Base-by-base conservation (phyloP, 2,113 vertebrate species). In the Channa maculata region DNA sequence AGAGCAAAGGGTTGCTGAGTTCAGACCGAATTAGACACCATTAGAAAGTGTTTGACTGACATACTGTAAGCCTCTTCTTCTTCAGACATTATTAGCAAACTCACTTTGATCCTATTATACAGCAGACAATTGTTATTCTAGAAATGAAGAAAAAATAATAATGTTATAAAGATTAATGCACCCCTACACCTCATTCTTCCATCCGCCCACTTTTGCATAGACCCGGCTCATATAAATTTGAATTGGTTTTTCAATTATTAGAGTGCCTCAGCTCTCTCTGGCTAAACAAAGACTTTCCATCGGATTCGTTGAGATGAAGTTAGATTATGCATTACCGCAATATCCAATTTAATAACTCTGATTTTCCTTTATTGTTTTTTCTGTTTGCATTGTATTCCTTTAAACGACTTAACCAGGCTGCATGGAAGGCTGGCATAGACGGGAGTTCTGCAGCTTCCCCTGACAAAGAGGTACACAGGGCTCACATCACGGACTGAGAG, bases 241-340 rank as follows among this genome's bases (percentile, higher is more conserved):
- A 93, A 94, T 93, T 93, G 91, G 89, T 92, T 95, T 95, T 94
- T 94, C 91, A 92, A 93, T 94, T 94, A 95, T 91, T 91, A 70
- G 68, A 89, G 83, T 67, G 86, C 84, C 88, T 87, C 84, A 61
- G 75, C 86, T 91, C 87, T 85, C 80, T 54, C 87, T 84, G 86
- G 86, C 92, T 91, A 93, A 93, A 94, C 93, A 94, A 95, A 92
- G 93, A 92, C 87, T 91, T 94, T 94, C 83, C 84, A 75, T 75
- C 75, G 48, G 83, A 92, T 89, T 83, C 86, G 86, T 87, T 89
- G 89, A 89, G 91, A 89, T 91, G 89, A 86, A 91, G 86, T 91
- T 89, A 91, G 91, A 91, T 94, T 93, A 93, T 92, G 90, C 91
- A 92, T 93, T 91, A 93, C 87, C 3, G 74, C 90, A 93, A 92